Conservation (phyloP, 2,888 invertebrate species). For the Chirona hameri region DNA sequence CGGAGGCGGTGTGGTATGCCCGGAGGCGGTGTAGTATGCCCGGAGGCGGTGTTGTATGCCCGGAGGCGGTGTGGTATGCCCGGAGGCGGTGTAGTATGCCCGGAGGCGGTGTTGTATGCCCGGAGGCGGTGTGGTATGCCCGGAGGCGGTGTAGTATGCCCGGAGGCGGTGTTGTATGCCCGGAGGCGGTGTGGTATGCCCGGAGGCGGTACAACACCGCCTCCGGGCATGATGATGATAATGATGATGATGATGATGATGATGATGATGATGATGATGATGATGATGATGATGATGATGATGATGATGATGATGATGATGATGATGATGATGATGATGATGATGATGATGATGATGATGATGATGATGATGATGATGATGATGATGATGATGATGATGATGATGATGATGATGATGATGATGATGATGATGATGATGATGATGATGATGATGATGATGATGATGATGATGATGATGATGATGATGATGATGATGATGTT, state of each 20-base stretch:
- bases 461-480: not conserved
- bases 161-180: too few relatives aligned
- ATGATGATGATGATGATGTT: constrained; percentile 22
- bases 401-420: constrained; percentile 22
- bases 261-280: constrained; percentile 22
- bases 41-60: too few relatives aligned
- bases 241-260: constrained; percentile 22
- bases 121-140: too few relatives aligned
- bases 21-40: too few relatives aligned
- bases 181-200: too few relatives aligned
- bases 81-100: too few relatives aligned
- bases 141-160: too few relatives aligned
- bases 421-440: constrained; percentile 22
- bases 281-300: constrained; percentile 22
- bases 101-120: too few relatives aligned
- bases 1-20: too few relatives aligned
- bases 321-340: constrained; percentile 22
- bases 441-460: constrained; percentile 22
- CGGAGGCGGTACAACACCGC: too few relatives aligned
- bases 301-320: constrained; percentile 22
- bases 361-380: not conserved
- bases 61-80: too few relatives aligned
- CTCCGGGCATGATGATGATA: too few relatives aligned
- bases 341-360: constrained; percentile 11
- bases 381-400: constrained; percentile 12